Conservation (phyloP, 2,797 vertebrate species). For the Manis javanica region DNA sequence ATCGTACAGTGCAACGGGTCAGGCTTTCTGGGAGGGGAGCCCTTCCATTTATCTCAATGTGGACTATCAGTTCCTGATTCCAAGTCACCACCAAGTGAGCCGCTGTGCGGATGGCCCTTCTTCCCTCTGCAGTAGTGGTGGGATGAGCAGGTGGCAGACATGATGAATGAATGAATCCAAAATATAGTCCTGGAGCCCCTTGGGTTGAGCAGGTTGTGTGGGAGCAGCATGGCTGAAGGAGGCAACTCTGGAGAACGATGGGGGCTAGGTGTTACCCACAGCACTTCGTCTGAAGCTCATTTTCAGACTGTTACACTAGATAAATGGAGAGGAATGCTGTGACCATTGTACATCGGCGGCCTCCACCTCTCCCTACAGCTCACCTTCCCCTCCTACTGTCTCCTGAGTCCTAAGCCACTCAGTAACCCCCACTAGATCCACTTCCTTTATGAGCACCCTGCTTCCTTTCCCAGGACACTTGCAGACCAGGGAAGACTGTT, state of each 20-base stretch:
- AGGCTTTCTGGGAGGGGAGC: not conserved
- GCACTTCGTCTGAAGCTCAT: not conserved
- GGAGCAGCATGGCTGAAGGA: not conserved
- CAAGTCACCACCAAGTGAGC: not conserved
- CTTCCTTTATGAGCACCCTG: not conserved
- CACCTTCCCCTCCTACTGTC: not conserved
- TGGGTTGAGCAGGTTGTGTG: not conserved
- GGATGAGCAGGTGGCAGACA: not conserved
- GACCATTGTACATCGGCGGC: not conserved
- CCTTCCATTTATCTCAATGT: not conserved
- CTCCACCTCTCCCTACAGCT: not conserved
- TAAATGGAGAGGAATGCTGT: not conserved
- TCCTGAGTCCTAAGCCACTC: not conserved
- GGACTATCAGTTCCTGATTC: not conserved
- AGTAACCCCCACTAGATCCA: not conserved
- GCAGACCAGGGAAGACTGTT: not conserved
- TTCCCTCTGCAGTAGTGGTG: not conserved
- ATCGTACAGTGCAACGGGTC: not conserved
- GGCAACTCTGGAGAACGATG: not conserved
- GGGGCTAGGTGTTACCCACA: too few relatives aligned
- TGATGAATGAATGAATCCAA: not conserved
- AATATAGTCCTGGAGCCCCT: not conserved
- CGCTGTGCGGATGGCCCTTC: fast-evolving
- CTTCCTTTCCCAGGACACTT: not conserved
- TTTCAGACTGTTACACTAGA: not conserved